These are phyloP conservation scores for Polyommatus icarus DNA, from an alignment of 2,888 invertebrate genomes.

Conservation along the genomic window DNA sequence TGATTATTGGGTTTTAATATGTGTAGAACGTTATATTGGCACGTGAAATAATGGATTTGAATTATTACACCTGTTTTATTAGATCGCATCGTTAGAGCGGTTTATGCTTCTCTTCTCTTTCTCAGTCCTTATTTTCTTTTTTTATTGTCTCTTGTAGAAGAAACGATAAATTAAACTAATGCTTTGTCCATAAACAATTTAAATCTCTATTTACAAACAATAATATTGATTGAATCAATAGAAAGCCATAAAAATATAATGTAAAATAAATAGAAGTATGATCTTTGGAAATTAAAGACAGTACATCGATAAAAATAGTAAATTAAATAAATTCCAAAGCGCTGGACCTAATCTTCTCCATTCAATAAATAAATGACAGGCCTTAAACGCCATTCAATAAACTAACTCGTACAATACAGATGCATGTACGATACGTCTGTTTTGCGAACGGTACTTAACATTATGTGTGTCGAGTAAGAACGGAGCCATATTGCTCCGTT, in stretches of 20 bases:
- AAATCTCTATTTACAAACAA: neutral
- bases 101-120: constrained; percentile 4
- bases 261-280: neutral
- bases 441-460: constrained; percentile 42
- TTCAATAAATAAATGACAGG: constrained; percentile 30
- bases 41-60: neutral
- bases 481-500: neutral
- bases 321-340: neutral
- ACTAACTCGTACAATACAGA: constrained; percentile 39
- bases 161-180: too few relatives aligned
- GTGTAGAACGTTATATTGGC: neutral
- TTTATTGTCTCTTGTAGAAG: too few relatives aligned
- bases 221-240: neutral
- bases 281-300: neutral
- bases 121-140: too few relatives aligned
- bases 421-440: constrained; percentile 42
- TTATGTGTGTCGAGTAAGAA: constrained; percentile 38
- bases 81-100: neutral
- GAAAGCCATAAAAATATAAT: neutral
- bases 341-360: constrained; percentile 5
- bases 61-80: neutral
- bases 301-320: neutral
- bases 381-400: constrained; percentile 28
- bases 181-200: too few relatives aligned
- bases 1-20: constrained; percentile 17